Percentiles rank a stretch among this genome's conserved stretches.
These are phyloP conservation scores for Ceratitis capitata DNA, from an alignment of 1,140 invertebrate genomes.

Conservation along the genomic window DNA sequence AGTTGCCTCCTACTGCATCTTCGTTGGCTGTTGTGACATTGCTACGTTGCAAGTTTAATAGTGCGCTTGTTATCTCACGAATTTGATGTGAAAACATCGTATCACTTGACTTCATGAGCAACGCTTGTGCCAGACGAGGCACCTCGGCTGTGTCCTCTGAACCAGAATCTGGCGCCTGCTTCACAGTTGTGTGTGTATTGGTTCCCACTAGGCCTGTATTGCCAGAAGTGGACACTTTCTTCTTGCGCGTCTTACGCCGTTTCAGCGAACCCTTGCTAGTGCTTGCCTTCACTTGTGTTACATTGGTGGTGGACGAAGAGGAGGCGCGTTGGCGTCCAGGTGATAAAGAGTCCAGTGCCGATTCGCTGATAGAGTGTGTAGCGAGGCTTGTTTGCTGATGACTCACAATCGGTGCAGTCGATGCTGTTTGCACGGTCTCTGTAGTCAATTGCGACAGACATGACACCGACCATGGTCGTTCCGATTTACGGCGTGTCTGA, in stretches of 20 bases:
- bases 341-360: conserved; percentile 78
- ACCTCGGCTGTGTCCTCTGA: conserved; percentile 65
- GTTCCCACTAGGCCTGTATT: background rate
- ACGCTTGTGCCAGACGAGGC: conserved; percentile 56
- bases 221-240: conserved; percentile 63
- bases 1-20: background rate
- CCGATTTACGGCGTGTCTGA: conserved; percentile 61
- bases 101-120: conserved; percentile 60
- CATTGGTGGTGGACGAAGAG: conserved; percentile 53
- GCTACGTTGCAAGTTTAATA: conserved; percentile 56
- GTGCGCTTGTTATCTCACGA: conserved; percentile 59
- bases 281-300: conserved; percentile 58
- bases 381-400: conserved; percentile 64
- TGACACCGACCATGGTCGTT: conserved; percentile 84
- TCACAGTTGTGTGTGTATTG: conserved; percentile 53
- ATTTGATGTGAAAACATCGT: conserved; percentile 67
- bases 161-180: conserved; percentile 70
- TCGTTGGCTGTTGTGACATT: conserved; percentile 28
- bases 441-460: conserved; percentile 77
- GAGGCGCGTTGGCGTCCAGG: conserved; percentile 63
- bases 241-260: conserved; percentile 74
- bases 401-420: conserved; percentile 45
- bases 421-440: conserved; percentile 55
- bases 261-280: conserved; percentile 68
- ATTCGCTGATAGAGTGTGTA: conserved; percentile 85